Base-by-base conservation (phyloP, 2,113 vertebrate species). In the Cyanistes caeruleus region DNA sequence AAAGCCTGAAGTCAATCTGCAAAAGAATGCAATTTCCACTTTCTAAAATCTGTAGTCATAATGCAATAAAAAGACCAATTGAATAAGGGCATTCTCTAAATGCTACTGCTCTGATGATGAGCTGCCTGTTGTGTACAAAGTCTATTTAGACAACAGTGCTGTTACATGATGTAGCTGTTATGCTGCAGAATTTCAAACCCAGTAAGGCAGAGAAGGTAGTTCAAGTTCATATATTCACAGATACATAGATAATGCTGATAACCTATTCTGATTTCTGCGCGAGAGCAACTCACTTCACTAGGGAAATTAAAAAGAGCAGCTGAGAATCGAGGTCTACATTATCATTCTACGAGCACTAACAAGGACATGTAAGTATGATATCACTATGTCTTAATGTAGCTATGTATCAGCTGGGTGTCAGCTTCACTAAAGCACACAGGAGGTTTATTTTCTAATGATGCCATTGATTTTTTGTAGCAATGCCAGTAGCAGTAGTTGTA, bases 311-410 rank as follows among this genome's bases (percentile, higher is more conserved):
- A 88, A 94, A 78, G 65, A 77, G 59, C 49, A 86, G 31, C 31
- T 73, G 59, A 90, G 75, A 90, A 77, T 49, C 58, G 83, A 92
- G 67, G 63, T 86, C 62, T 75, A 35, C 41, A 51, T 88, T 90
- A 83, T 43, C 90, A 87, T 92, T 93, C 94, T 69, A 37, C 4
- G 3, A 65, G 25, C 31, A 69, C 75, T 95, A 93, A 92, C 79
- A 96, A 95, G 94, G 87, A 92, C 67, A 35, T 43, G 16, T 60
- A 91, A 93, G 70, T 62, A 82, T 46, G 82, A 65, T 94, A 90
- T 80, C 81, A 86, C 75, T 49, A 30, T 65, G 63, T 37, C 31
- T 80, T 93, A 91, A 83, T 76, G 75, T 35, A 88, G 49, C 67
- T 49, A 51, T 94, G 28, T 49, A 88, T 91, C 85, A 80, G 37